Evolutionary conservation across 2,113 vertebrate species (phyloP).

Genomic region (Barbus barbus): DNA sequence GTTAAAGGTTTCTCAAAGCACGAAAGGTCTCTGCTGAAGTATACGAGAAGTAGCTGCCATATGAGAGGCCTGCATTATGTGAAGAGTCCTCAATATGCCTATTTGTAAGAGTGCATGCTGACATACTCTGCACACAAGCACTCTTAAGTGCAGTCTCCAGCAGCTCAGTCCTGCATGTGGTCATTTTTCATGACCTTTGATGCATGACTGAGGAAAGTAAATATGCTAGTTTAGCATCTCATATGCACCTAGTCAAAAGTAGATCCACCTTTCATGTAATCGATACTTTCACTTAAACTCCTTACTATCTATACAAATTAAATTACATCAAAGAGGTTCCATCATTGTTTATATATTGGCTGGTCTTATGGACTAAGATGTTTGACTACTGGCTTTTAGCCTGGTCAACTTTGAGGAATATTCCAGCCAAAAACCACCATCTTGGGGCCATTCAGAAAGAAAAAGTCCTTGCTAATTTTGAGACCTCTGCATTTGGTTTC

Average conservation of each 20-base stretch:
- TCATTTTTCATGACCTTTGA: not conserved
- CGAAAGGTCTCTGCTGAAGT: not conserved
- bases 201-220: not conserved
- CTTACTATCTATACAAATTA: not conserved
- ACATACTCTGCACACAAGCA: slow-evolving; percentile 14
- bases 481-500: not conserved
- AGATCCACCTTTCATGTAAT: not conserved
- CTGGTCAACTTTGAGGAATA: not conserved
- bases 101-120: not conserved
- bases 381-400: not conserved
- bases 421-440: not conserved
- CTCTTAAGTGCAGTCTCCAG: not conserved
- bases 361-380: not conserved
- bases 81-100: not conserved
- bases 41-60: not conserved
- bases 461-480: not conserved
- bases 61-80: not conserved
- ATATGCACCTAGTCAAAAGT: not conserved
- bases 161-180: not conserved
- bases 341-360: not conserved
- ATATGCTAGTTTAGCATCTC: not conserved
- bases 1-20: not conserved
- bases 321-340: not conserved
- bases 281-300: not conserved
- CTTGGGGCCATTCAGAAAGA: not conserved